Evolutionary conservation across 2,888 invertebrate genomes (phyloP).

Genomic region (Phasia obesa): DNA sequence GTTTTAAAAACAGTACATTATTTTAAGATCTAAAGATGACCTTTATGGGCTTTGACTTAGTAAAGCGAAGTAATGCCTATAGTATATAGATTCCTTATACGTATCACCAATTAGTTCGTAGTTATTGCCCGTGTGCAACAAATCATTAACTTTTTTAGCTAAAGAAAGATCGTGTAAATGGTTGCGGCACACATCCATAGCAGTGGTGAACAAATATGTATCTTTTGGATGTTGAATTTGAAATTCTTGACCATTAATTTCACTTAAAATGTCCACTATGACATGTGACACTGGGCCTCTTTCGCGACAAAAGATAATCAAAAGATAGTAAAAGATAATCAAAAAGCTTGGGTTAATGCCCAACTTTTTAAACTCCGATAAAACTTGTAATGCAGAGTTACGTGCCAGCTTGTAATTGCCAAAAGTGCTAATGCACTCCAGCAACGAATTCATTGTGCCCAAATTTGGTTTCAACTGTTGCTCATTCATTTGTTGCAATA

Average conservation of each 20-base stretch:
- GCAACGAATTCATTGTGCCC: slow-evolving; percentile 86
- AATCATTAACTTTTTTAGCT: slow-evolving; percentile 87
- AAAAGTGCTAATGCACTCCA: slow-evolving; percentile 84
- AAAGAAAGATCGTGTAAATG: slow-evolving; percentile 87
- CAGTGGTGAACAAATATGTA: slow-evolving; percentile 90
- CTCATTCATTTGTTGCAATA: slow-evolving; percentile 87
- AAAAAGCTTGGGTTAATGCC: slow-evolving; percentile 88
- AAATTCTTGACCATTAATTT: slow-evolving; percentile 86
- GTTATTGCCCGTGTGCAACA: slow-evolving; percentile 89
- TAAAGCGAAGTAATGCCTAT: slow-evolving; percentile 88
- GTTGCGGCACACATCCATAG: slow-evolving; percentile 91
- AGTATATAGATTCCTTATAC: slow-evolving; percentile 90
- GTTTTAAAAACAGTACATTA: too few species aligned
- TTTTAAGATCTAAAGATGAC: too few species aligned
- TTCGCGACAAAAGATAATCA: slow-evolving; percentile 88
- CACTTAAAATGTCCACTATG: slow-evolving; percentile 86
- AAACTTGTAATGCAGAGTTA: slow-evolving; percentile 83
- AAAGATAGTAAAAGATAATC: slow-evolving; percentile 88
- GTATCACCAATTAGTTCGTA: slow-evolving; percentile 91
- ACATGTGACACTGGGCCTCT: slow-evolving; percentile 87
- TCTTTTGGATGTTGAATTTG: slow-evolving; percentile 86
- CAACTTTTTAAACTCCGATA: slow-evolving; percentile 86
- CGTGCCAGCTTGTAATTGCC: slow-evolving; percentile 81
- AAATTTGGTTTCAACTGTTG: slow-evolving; percentile 85
- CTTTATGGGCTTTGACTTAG: too few species aligned